phyloP scores from a whole-genome alignment of 1,140 invertebrate species.

The Musca domestica region DNA sequence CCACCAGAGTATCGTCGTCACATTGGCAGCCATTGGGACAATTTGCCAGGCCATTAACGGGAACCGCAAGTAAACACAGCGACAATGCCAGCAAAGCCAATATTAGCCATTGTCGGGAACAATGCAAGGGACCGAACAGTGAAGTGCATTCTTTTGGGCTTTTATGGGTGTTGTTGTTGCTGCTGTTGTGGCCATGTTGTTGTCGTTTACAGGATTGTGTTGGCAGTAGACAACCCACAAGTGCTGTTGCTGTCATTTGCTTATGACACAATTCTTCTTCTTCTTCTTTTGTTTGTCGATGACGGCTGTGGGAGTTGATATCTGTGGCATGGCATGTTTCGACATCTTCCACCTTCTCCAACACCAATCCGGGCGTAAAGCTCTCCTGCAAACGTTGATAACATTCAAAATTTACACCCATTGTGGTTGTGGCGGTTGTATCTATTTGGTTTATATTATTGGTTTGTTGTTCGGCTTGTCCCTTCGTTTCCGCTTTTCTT shows the following conservation, averaged over 20 bases:
- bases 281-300: constrained; percentile 6
- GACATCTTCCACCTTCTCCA: too few species aligned
- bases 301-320: neutral
- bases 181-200: constrained; percentile 23
- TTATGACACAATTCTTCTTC: neutral
- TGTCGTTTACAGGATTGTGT: neutral
- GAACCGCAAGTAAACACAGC: constrained; percentile 5
- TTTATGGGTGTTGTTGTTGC: neutral
- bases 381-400: constrained; percentile 3
- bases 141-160: neutral
- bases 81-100: neutral
- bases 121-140: constrained; percentile 27
- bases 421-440: neutral
- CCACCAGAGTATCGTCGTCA: constrained; percentile 85
- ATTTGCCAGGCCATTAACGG: constrained; percentile 53
- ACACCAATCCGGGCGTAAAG: too few species aligned
- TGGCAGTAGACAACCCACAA: neutral
- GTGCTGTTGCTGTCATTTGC: neutral
- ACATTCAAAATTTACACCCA: neutral
- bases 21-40: constrained; percentile 80
- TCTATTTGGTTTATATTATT: constrained; percentile 11
- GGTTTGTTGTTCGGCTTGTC: constrained; percentile 14
- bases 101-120: constrained; percentile 9
- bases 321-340: neutral
- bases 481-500: constrained; percentile 15